Percentiles rank a stretch among this genome's conserved stretches.
phyloP scores from a whole-genome alignment of 1,140 invertebrate species.

The Heliothis virescens region DNA sequence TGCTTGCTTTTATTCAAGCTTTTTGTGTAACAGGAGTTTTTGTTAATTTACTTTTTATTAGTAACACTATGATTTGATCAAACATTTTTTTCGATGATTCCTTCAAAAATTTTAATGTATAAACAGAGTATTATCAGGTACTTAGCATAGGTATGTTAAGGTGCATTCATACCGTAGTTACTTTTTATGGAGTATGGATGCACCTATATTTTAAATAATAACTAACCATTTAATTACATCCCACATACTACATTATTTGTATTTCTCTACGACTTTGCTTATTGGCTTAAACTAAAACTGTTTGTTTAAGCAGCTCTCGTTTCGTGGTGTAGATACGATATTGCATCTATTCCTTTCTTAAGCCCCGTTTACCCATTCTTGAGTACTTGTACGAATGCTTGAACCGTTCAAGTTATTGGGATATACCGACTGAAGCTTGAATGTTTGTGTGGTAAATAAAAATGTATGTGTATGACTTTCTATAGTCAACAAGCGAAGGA shows the following conservation, averaged over 20 bases:
- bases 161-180: no score
- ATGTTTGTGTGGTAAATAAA: neutral
- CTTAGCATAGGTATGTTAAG: no score
- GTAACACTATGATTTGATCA: neutral
- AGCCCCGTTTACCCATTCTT: constrained; percentile 7
- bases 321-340: constrained; percentile 3
- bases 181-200: no score
- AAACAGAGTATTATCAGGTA: no score
- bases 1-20: neutral
- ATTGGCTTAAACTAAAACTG: neutral
- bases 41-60: neutral
- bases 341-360: neutral
- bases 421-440: no score
- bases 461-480: neutral
- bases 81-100: neutral
- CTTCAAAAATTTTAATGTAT: neutral
- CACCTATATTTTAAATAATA: no score
- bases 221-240: no score
- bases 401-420: no score
- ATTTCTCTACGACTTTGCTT: no score
- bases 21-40: neutral
- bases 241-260: no score
- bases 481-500: no score
- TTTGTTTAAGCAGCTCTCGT: neutral
- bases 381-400: neutral